phyloP scores from a whole-genome alignment of 2,797 vertebrate species.

The Salarias fasciatus region DNA sequence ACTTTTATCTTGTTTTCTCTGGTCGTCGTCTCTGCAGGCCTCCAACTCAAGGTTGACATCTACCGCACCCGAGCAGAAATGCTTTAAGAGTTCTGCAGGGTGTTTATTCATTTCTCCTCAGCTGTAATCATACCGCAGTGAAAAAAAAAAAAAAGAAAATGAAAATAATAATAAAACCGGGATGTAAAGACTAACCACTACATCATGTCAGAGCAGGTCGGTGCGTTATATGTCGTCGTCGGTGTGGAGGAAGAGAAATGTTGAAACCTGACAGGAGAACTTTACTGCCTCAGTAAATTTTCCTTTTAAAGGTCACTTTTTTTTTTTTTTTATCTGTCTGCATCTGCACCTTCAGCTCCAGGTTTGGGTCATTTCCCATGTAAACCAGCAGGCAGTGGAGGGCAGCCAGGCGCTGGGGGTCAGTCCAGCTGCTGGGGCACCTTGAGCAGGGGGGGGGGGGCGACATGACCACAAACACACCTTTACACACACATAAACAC shows the following conservation, averaged over 20 bases:
- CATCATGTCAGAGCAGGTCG: no score
- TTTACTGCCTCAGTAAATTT: constrained; percentile 8
- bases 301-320: constrained; percentile 35
- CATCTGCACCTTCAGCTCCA: constrained; percentile 79
- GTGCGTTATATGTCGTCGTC: background rate
- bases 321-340: constrained; percentile 36
- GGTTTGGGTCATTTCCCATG: constrained; percentile 75
- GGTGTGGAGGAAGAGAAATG: background rate
- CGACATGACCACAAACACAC: constrained; percentile 35
- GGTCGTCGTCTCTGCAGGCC: background rate
- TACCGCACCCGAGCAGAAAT: constrained; percentile 21
- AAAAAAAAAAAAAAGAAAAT: no score
- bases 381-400: constrained; percentile 91
- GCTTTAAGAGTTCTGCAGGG: constrained; percentile 5
- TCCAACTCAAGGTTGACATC: constrained; percentile 57
- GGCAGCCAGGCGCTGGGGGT: constrained; percentile 86
- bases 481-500: constrained; percentile 42
- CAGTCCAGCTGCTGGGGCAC: constrained; percentile 65
- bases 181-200: no score
- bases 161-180: no score
- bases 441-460: constrained; percentile 45
- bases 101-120: constrained; percentile 6
- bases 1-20: background rate
- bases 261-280: background rate
- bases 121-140: background rate